Evolutionary conservation across 2,888 invertebrate genomes (phyloP), one percentile per base, ranked within the genome.

Genomic region (Lampropteryx suffumata): DNA sequence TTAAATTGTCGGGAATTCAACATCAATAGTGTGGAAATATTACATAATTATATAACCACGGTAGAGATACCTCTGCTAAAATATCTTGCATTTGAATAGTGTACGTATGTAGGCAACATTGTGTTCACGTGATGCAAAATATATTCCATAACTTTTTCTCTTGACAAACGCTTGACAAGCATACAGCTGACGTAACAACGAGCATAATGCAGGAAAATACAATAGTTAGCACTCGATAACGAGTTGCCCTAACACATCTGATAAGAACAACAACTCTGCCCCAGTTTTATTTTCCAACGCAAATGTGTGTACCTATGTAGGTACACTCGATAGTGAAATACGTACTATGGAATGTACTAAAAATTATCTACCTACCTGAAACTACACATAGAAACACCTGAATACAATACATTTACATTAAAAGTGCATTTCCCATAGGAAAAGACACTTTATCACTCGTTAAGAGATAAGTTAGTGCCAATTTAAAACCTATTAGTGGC

Each of bases 231-330:
- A 36, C 45, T 39, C 48, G 57, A 57, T 59, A 55, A 54, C 51
- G 44, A 51, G 49, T 39, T 34, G 32, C 33, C 45, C 41, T 51
- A 48, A 51, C 45, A 55, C 51, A 53, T 51, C 55, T 57, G 59
- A 62, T 59, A 59, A 61, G 46, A 57, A 42, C 57, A 51, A 59
- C 55, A 49, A 55, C 50, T 37, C 41, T 47, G 52, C 37, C 47
- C 54, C 42, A 37, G 40, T 55, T 49, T 45, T 37, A 37, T 30
- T 42, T 42, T 50, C 29, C 28, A 46, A 39, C 12, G 10, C 17
- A 17, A 17, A 6, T 11, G 28, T 24, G 7, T 24, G 21, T 21
- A 21, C n/a, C n/a, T n/a, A 21, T 21, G 21, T 30, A 12, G 11
- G 32, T 11, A 21, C 26, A 12, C 28, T 28, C 33, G 28, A 37